These are phyloP conservation scores for Ctenopoma kingsleyae DNA, from an alignment of 2,797 vertebrate genomes.

Conservation along the genomic window DNA sequence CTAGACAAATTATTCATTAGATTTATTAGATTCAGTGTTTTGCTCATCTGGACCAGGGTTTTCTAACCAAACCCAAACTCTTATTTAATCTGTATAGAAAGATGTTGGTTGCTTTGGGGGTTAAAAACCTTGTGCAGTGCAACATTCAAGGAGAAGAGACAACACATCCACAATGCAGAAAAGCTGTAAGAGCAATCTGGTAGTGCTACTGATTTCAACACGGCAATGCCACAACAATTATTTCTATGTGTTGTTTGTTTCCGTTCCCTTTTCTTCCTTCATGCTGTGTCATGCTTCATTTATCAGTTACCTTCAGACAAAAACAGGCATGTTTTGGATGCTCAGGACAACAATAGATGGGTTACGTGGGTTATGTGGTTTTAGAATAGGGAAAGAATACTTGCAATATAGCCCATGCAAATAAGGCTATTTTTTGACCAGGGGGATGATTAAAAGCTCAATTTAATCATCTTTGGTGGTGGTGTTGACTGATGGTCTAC, in stretches of 20 bases:
- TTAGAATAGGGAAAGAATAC: background rate
- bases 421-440: too few relatives aligned
- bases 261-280: background rate
- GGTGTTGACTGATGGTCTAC: background rate
- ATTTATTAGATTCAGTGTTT: background rate
- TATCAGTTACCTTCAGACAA: background rate
- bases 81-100: background rate
- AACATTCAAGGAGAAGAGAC: background rate
- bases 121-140: background rate
- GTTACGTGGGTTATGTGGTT: background rate
- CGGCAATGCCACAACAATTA: background rate
- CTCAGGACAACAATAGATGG: background rate
- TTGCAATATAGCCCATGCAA: too few relatives aligned
- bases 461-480: too few relatives aligned
- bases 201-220: background rate
- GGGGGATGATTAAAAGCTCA: background rate
- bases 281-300: background rate
- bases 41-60: background rate
- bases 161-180: background rate
- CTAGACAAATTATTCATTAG: background rate
- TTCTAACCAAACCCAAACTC: background rate
- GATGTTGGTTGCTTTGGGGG: background rate
- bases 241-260: slow-evolving; percentile 3
- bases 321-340: background rate
- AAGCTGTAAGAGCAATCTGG: background rate